These are phyloP conservation scores for Coelinius sp. DNA, from an alignment of 2,888 invertebrate species.

Conservation along the genomic window DNA sequence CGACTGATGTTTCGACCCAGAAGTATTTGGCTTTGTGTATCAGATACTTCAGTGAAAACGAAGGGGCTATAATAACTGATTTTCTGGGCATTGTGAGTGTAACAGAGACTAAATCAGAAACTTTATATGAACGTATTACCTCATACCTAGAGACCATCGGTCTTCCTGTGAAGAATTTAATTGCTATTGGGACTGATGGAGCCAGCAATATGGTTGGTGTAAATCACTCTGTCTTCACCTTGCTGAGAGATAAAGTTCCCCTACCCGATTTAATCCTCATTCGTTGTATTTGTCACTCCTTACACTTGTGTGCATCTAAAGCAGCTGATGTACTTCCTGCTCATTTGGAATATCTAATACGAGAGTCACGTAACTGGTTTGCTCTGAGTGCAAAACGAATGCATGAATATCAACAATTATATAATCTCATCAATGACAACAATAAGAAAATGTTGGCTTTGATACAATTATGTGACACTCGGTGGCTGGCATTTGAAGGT, in stretches of 20 bases:
- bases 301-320: slow-evolving; percentile 45
- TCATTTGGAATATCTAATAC: slow-evolving; percentile 47
- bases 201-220: slow-evolving; percentile 48
- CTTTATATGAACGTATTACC: slow-evolving; percentile 35
- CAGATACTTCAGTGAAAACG: slow-evolving; percentile 43
- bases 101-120: slow-evolving; percentile 40
- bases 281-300: slow-evolving; percentile 34
- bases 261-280: slow-evolving; percentile 33
- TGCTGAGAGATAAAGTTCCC: background rate
- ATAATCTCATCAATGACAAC: slow-evolving; percentile 48
- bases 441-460: slow-evolving; percentile 47
- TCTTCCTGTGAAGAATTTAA: slow-evolving; percentile 43
- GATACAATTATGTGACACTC: slow-evolving; percentile 45
- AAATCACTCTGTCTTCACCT: slow-evolving; percentile 39
- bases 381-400: slow-evolving; percentile 52
- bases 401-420: slow-evolving; percentile 47
- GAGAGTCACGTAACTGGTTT: slow-evolving; percentile 55
- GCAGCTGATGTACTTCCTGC: slow-evolving; percentile 41
- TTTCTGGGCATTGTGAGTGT: slow-evolving; percentile 48
- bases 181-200: slow-evolving; percentile 51
- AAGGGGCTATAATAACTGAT: slow-evolving; percentile 39
- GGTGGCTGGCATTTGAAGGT: slow-evolving; percentile 43
- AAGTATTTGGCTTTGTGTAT: slow-evolving; percentile 38
- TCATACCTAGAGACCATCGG: slow-evolving; percentile 31
- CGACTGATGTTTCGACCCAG: background rate